Base-by-base conservation (phyloP, 2,797 vertebrate species). In the Coregonus suidteri region DNA sequence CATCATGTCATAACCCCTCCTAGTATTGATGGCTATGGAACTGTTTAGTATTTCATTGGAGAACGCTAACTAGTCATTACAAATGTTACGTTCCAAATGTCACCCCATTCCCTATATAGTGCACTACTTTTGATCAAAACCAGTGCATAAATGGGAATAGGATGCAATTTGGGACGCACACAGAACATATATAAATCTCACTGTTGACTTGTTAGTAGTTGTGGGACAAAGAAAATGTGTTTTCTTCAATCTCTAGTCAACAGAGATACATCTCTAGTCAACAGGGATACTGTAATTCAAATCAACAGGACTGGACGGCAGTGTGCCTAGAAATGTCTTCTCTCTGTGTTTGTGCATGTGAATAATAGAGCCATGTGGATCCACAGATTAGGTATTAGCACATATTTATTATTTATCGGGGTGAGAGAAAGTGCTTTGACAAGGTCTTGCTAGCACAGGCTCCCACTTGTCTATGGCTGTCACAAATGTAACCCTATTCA, bases 341-440 rank as follows among this genome's bases (percentile, higher is more conserved):
- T 53, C 75, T 70, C 81, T 80, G 86, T 85, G 62, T 87, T 86
- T 85, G 75, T 86, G 74, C 80, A 71, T 83, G 83, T 89, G 75
- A 87, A 88, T 88, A 86, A 89, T 87, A 84, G 67, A 81, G 87
- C 76, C 67, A 56, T 78, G 82, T 85, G 84, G 81, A 83, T 79
- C 84, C 81, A 83, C 81, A 84, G 83, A 81, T 76, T 70, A 80
- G 78, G 86, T 86, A 86, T 86, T 84, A 85, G 70, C 75, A 51
- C 77, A 75, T 82, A 84, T 85, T 82, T 81, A 88, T 88, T 84
- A 86, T 89, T 84, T 80, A 91, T 67, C 62, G 71, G 79, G 76
- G 81, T 77, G 78, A 86, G 81, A 81, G 81, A 85, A 85, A 81
- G 79, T 52, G 83, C 77, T 83, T 84, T 82, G 84, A 88, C 82